These are phyloP conservation scores for Zaprionus lineosus DNA, from an alignment of 2,888 invertebrate species.

Conservation along the genomic window DNA sequence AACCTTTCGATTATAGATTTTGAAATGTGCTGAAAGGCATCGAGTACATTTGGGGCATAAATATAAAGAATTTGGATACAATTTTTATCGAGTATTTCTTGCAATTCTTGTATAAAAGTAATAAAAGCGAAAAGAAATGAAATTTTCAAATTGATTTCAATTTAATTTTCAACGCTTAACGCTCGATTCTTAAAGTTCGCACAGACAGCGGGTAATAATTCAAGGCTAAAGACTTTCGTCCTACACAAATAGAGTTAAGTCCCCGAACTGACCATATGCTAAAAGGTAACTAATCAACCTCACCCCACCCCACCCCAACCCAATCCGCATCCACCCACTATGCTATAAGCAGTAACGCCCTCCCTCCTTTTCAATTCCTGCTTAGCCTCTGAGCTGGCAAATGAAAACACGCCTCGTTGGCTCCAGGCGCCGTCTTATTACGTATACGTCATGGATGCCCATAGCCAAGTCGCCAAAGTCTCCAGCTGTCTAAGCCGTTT, in stretches of 20 bases:
- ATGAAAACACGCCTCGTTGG: conserved; percentile 26
- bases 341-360: no score
- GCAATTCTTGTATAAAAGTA: no score
- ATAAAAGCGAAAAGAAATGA: conserved; percentile 52
- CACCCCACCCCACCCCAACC: no score
- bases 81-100: no score
- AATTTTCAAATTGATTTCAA: conserved; percentile 76
- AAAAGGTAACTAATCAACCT: no score
- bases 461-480: conserved; percentile 1
- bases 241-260: neutral
- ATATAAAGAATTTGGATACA: no score
- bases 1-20: conserved; percentile 16
- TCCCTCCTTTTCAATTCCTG: no score
- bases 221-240: conserved; percentile 53
- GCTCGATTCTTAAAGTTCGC: conserved; percentile 58
- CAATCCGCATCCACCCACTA: no score
- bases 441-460: conserved; percentile 46
- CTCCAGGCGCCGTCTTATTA: conserved; percentile 49
- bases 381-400: no score
- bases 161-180: conserved; percentile 44
- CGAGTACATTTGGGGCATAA: no score
- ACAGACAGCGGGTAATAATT: conserved; percentile 68
- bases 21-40: no score
- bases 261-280: no score
- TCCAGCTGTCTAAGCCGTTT: conserved; percentile 34